phyloP scores from a whole-genome alignment of 2,113 vertebrate species.

The Bos taurus region DNA sequence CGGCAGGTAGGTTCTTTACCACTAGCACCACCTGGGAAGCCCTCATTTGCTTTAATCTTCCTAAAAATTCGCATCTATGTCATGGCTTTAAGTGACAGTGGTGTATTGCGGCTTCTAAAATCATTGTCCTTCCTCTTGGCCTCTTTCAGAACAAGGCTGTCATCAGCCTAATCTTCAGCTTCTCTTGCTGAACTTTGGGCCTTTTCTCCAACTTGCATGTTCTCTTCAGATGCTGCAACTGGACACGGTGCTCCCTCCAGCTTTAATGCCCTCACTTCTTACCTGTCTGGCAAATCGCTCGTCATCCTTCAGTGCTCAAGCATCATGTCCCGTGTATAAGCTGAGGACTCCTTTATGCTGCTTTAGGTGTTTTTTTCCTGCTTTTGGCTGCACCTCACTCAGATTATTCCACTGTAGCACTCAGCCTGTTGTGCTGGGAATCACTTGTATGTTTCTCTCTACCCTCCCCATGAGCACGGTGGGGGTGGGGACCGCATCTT shows the following conservation, averaged over 20 bases:
- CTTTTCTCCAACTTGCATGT: neutral
- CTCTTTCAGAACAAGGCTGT: neutral
- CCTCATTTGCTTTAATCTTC: neutral
- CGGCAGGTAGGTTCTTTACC: neutral
- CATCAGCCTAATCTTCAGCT: neutral
- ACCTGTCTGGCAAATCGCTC: neutral
- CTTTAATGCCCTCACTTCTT: neutral
- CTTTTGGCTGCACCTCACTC: neutral
- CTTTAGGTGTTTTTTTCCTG: neutral
- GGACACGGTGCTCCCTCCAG: rapidly evolving
- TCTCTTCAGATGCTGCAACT: neutral
- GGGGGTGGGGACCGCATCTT: neutral
- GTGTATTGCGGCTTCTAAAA: neutral
- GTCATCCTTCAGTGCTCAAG: neutral
- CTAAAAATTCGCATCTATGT: neutral
- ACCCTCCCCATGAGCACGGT: neutral
- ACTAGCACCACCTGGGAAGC: neutral
- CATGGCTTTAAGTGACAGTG: neutral
- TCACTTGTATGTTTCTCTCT: neutral
- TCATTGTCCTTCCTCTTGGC: neutral
- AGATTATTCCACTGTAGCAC: neutral
- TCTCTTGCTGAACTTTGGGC: neutral
- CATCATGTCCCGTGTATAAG: too few species aligned
- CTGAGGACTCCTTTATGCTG: neutral
- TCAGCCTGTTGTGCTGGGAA: neutral